These are phyloP conservation scores for Nasonovia ribisnigri DNA, from an alignment of 2,888 invertebrate genomes.

Conservation along the genomic window DNA sequence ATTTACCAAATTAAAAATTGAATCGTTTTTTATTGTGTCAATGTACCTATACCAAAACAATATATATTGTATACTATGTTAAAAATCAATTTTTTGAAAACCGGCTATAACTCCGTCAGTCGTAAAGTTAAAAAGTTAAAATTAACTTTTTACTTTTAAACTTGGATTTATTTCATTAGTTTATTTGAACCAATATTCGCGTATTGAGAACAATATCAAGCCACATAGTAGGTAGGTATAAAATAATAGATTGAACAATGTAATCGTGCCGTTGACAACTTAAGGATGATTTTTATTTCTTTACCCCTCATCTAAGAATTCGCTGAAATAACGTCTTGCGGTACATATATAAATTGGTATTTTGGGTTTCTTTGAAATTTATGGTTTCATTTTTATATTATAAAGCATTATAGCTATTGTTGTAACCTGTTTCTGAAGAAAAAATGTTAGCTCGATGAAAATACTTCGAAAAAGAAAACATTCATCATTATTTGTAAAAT, in stretches of 20 bases:
- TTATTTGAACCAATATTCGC: not conserved
- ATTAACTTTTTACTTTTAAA: not conserved
- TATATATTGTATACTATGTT: not conserved
- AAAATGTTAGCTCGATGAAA: not conserved
- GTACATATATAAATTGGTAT: not conserved
- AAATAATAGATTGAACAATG: not conserved
- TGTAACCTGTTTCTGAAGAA: not conserved
- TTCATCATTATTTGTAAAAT: conserved; percentile 36
- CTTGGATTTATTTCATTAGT: not conserved
- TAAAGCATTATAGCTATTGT: not conserved
- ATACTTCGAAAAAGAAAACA: not conserved
- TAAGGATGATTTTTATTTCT: not conserved
- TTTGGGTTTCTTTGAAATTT: not conserved
- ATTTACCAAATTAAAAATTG: not conserved
- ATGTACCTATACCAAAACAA: not conserved
- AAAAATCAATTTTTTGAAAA: not conserved
- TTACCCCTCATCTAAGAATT: not conserved
- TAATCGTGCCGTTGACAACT: not conserved
- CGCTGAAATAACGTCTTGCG: not conserved
- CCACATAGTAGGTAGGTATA: not conserved
- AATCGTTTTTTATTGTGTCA: not conserved
- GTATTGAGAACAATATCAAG: not conserved
- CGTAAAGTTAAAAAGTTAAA: not conserved
- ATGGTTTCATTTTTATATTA: not conserved
- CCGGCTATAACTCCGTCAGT: not conserved